phyloP scores from a whole-genome alignment of 2,113 vertebrate species.

The Empidonax alnorum region DNA sequence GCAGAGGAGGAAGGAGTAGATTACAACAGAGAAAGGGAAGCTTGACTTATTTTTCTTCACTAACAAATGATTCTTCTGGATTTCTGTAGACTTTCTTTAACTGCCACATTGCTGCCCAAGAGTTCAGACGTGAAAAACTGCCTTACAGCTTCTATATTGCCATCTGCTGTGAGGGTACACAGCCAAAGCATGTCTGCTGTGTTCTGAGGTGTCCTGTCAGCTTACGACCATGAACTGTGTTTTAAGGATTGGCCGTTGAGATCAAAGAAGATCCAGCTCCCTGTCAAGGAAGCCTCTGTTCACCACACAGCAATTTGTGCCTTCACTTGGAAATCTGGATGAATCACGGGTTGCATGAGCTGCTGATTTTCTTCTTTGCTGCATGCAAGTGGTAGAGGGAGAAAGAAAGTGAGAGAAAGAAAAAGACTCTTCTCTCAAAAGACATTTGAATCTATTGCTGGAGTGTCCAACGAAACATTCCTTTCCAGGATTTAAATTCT shows the following conservation, averaged over 20 bases:
- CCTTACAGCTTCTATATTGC: neutral
- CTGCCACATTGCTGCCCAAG: neutral
- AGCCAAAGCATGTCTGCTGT: neutral
- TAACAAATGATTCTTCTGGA: neutral
- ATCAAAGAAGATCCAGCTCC: neutral
- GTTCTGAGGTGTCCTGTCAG: neutral
- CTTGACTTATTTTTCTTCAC: neutral
- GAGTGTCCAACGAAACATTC: neutral
- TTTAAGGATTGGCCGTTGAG: neutral
- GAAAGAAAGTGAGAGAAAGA: neutral
- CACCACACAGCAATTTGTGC: neutral
- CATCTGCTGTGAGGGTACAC: neutral
- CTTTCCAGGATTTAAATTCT: slow-evolving; percentile 39
- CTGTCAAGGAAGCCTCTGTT: neutral
- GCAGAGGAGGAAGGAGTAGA: neutral
- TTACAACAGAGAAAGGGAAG: neutral
- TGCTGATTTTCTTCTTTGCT: slow-evolving; percentile 46
- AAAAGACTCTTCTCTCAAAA: neutral
- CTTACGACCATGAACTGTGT: neutral
- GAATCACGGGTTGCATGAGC: neutral
- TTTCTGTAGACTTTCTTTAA: neutral
- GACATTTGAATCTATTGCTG: slow-evolving; percentile 15
- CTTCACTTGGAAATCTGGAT: neutral
- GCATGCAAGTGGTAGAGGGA: neutral
- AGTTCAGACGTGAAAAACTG: neutral